Evolutionary conservation across 1,140 invertebrate genomes (phyloP), one percentile per base, ranked within the genome.

Genomic region (Drosophila nikananu): DNA sequence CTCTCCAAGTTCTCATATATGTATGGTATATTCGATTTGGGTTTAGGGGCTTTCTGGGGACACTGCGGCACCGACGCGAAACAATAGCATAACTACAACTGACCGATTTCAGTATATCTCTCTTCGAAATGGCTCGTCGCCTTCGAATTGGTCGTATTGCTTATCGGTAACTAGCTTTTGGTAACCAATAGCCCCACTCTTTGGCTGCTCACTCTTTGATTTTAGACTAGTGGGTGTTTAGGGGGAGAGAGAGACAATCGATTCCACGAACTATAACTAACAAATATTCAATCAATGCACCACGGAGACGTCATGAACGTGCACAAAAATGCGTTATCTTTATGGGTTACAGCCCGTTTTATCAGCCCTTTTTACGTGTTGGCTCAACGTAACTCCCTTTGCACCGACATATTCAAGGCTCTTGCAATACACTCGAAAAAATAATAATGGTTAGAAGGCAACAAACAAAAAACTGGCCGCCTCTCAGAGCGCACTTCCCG

Each of bases 21-120:
- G n/a, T n/a, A n/a, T n/a, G n/a, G n/a, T n/a, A n/a, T n/a, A 48
- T 1, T 5, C 23, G 23, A 21, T 42, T 35, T 7, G 30, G 27
- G 6, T 4, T 8, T 30, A 30, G 8, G 35, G 3, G 41, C 10
- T n/a, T 35, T 35, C 54, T 35, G 49, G 54, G 37, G 44, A 77
- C 52, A 81, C 59, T 70, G 74, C 42, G 73, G 23, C 68, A 63
- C 65, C 59, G 70, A 71, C 67, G 73, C 86, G 77, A 55, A 81
- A 62, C 77, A 84, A 90, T 84, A 76, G 68, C 81, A 84, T 78
- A 78, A 78, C 75, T 78, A 81, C 74, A 78, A 81, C 73, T 78
- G 73, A 81, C 52, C 77, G 63, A 77, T 60, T 83, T 86, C 59
- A 17, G 67, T 80, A 51, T 83, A 66, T 72, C 67, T 74, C 44